These are phyloP conservation scores for Melanotus villosus DNA, from an alignment of 2,888 invertebrate genomes.

Conservation along the genomic window DNA sequence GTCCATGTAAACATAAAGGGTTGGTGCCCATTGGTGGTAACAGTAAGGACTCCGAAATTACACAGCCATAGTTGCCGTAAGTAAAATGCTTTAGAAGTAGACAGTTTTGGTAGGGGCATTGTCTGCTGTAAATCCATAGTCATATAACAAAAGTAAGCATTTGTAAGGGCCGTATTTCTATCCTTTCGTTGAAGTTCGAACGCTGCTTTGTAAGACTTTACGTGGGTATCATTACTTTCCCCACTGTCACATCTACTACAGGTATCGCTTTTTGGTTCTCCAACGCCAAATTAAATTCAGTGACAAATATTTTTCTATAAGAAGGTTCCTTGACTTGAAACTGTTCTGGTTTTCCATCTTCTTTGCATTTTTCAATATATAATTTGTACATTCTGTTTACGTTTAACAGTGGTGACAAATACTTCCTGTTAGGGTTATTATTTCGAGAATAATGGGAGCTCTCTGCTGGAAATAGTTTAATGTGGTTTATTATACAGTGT, in stretches of 20 bases:
- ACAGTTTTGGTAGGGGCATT: constrained; percentile 47
- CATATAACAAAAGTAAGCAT: constrained; percentile 36
- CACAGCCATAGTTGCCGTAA: constrained; percentile 30
- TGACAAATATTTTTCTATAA: constrained; percentile 19
- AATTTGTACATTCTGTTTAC: constrained; percentile 21
- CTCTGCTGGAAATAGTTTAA: constrained; percentile 14
- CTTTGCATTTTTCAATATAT: constrained; percentile 16
- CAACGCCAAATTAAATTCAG: constrained; percentile 30
- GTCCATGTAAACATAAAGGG: no score
- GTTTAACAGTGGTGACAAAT: constrained; percentile 26
- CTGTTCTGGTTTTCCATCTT: not conserved
- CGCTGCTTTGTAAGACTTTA: constrained; percentile 5
- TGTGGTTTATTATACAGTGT: constrained; percentile 24
- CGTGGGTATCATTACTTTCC: not conserved
- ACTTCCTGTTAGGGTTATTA: constrained; percentile 31
- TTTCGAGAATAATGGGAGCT: constrained; percentile 3
- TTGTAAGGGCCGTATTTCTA: not conserved
- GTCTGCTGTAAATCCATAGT: constrained; percentile 53
- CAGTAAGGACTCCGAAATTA: constrained; percentile 43
- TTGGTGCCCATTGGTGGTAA: no score
- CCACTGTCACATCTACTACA: constrained; percentile 22
- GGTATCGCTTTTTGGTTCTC: constrained; percentile 28
- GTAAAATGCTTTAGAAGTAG: constrained; percentile 23
- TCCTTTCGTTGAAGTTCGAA: constrained; percentile 16
- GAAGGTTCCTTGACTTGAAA: constrained; percentile 12